Base-by-base conservation (phyloP, 2,113 vertebrate species). In the Junco hyemalis region DNA sequence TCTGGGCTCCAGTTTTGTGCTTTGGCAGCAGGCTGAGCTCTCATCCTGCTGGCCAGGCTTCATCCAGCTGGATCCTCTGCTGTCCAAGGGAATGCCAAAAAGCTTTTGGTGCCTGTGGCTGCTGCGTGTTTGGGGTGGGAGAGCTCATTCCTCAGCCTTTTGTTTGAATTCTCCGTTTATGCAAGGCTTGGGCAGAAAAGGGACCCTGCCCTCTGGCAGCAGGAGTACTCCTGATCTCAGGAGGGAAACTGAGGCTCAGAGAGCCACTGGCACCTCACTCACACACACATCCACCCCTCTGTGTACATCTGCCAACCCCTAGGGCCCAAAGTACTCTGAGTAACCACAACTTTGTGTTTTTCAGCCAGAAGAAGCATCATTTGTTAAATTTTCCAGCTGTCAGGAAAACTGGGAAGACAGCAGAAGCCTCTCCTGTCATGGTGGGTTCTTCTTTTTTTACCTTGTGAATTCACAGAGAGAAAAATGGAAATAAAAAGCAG, bases 401-500 rank as follows among this genome's bases (percentile, higher is more conserved):
- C n/a, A 45, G 65, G 56, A 93, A 73, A 78, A 64, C 29, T 8
- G 35, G 33, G 76, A 47, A 51, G 65, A 38, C 63, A 83, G 56
- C 78, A 85, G 60, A 73, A 88, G 40, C 36, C 35, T 93, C 60
- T 69, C 51, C 44, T 78, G 19, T 82, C 57, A 13, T 5, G 14
- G 60, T 54, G 36, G 9, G 45, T 35, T 31, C 63, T 78, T 92
- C 24, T 53, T 40, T 64, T 83, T 64, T 25, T 83, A 63, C 21
- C 50, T 93, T 87, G 85, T 83, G 72, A 91, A 93, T 86, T 82
- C 44, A 38, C 28, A 81, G 8, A 48, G 66, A 86, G 60, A 91
- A 93, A 96, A 93, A 90, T 65, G 59, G 80, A 86, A 84, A 93
- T 92, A 91, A 92, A 83, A 85, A 81, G 84, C 82, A 88, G 87